phyloP scores from a whole-genome alignment of 1,140 invertebrate genomes.

The Nomia melanderi region DNA sequence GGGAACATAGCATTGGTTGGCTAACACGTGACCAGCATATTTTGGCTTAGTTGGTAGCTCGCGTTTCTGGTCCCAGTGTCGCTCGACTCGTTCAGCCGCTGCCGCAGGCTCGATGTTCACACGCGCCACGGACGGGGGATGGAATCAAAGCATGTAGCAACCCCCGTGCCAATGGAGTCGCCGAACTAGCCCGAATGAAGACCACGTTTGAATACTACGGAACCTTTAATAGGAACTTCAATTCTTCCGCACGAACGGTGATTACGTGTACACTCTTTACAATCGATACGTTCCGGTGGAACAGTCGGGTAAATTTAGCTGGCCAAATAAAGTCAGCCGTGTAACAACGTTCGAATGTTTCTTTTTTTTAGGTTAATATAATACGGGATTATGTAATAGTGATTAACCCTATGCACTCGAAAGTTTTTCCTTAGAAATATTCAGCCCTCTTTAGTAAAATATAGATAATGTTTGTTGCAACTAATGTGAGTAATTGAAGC shows the following conservation, averaged over 20 bases:
- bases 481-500: too few species aligned
- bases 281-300: slow-evolving; percentile 11
- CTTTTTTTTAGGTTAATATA: too few species aligned
- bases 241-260: slow-evolving; percentile 12
- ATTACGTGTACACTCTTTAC: slow-evolving; percentile 9
- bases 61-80: slow-evolving; percentile 34
- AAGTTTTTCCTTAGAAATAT: too few species aligned
- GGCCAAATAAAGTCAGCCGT: too few species aligned
- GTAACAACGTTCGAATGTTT: too few species aligned
- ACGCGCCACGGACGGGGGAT: slow-evolving; percentile 23
- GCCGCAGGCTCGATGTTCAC: slow-evolving; percentile 17
- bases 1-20: slow-evolving; percentile 46
- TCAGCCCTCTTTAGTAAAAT: too few species aligned
- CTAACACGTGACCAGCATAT: slow-evolving; percentile 61
- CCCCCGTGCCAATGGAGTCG: slow-evolving; percentile 11
- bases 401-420: too few species aligned
- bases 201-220: neutral
- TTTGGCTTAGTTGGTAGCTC: slow-evolving; percentile 19
- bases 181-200: slow-evolving; percentile 35
- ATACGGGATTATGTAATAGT: too few species aligned
- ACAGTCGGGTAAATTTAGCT: neutral
- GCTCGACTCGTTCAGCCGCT: slow-evolving; percentile 11
- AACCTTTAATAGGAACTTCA: slow-evolving; percentile 23
- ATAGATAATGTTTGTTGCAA: too few species aligned
- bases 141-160: slow-evolving; percentile 55